These are phyloP conservation scores for Andricus grossulariae DNA, from an alignment of 1,140 invertebrate genomes.

Conservation along the genomic window DNA sequence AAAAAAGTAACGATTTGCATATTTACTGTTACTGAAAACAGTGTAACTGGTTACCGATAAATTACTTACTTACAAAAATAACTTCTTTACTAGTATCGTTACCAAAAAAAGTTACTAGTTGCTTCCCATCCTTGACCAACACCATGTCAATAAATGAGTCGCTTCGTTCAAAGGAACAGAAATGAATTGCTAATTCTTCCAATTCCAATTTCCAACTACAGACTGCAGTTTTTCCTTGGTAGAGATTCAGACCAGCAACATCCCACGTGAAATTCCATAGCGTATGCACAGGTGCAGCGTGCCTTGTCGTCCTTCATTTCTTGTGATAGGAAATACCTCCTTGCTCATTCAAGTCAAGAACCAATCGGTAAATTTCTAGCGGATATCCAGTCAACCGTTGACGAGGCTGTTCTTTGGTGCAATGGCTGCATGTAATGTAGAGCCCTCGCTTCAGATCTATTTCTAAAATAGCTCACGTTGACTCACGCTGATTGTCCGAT, in stretches of 20 bases:
- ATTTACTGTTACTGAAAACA: no score
- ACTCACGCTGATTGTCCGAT: slow-evolving; percentile 53
- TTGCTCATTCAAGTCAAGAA: slow-evolving; percentile 40
- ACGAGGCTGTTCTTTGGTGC: slow-evolving; percentile 46
- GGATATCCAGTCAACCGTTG: slow-evolving; percentile 41
- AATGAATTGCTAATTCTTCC: slow-evolving; percentile 37
- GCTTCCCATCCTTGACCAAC: slow-evolving; percentile 36
- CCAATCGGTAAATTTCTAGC: slow-evolving; percentile 47
- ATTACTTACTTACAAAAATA: no score
- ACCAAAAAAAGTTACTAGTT: no score
- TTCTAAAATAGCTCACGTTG: slow-evolving; percentile 54
- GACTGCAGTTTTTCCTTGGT: slow-evolving; percentile 34
- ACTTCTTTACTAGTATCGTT: no score
- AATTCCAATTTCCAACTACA: slow-evolving; percentile 39
- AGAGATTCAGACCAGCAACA: slow-evolving; percentile 35
- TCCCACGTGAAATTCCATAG: slow-evolving; percentile 39
- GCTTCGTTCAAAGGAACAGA: slow-evolving; percentile 42
- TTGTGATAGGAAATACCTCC: slow-evolving; percentile 37
- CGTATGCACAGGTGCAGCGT: slow-evolving; percentile 39
- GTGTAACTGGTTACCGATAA: no score
- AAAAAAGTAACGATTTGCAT: no score
- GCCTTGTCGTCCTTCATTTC: slow-evolving; percentile 38
- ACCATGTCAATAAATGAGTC: slow-evolving; percentile 51
- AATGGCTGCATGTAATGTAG: slow-evolving; percentile 40
- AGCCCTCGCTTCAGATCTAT: slow-evolving; percentile 49